phyloP scores from a whole-genome alignment of 2,888 invertebrate species.

The Orchestes rusci region DNA sequence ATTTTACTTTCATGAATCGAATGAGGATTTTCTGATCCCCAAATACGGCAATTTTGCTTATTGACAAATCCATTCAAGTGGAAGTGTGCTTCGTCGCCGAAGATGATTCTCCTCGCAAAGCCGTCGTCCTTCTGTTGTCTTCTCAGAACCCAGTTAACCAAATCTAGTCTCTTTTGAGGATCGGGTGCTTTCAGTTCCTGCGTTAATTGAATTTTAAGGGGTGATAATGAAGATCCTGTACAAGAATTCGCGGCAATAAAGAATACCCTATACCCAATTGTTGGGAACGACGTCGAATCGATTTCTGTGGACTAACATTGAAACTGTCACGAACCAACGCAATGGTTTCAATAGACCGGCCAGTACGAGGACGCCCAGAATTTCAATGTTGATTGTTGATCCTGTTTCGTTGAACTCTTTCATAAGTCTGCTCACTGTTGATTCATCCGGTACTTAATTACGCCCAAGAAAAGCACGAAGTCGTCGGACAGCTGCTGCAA shows the following conservation, averaged over 20 bases:
- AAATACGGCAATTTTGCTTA: conserved; percentile 2
- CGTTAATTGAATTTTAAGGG: neutral
- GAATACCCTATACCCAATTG: too few relatives aligned
- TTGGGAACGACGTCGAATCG: neutral
- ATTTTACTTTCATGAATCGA: conserved; percentile 1
- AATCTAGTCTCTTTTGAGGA: neutral
- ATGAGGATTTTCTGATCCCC: conserved; percentile 3
- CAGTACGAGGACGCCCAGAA: too few relatives aligned
- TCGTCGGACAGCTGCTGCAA: too few relatives aligned
- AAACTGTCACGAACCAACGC: too few relatives aligned
- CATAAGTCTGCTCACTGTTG: too few relatives aligned
- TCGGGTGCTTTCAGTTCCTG: neutral
- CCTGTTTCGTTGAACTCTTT: too few relatives aligned
- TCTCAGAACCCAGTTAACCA: conserved; percentile 2
- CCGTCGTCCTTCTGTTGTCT: neutral
- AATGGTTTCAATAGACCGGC: too few relatives aligned
- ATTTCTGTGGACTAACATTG: too few relatives aligned
- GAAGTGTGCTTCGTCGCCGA: neutral
- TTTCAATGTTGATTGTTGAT: too few relatives aligned
- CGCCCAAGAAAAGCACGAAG: too few relatives aligned
- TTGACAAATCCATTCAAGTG: neutral
- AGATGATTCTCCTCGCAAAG: neutral
- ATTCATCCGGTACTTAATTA: too few relatives aligned
- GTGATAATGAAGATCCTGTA: neutral
- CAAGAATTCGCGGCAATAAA: neutral